Base-by-base conservation (phyloP, 2,113 vertebrate genomes). In the Pseudopipra pipra region DNA sequence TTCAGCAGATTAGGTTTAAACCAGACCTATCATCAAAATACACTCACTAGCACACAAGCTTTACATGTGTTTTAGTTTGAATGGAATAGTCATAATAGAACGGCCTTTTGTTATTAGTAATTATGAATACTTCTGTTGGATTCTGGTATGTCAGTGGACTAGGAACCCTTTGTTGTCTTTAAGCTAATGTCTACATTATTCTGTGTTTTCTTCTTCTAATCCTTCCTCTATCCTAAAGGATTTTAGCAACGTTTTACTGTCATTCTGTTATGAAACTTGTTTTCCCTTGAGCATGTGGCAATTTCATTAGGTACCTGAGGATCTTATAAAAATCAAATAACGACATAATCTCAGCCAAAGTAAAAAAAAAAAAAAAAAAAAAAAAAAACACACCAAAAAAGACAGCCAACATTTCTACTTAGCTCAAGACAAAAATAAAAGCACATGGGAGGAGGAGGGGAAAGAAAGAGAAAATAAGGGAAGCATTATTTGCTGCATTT, bases 1-100 rank as follows among this genome's bases (percentile, higher is more conserved):
- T 95, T 80, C 81, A 91, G 81, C 68, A 96, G 93, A 97, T 96
- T 95, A 95, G 85, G 81, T 78, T 95, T 88, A 95, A 94, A 89
- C 76, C 89, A 97, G 96, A 92, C 92, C 95, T 91, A 91, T 91
- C 94, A 92, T 86, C 92, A 93, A 79, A 96, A 93, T 35, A 91
- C 88, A 89, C 73, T 93, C 80, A 11, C 41, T 63, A 85, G 58
- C 46, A 81, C 73, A 89, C 63, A 66, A 59, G 84, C 71, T 95
- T 82, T 94, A 93, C 81, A 93, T 61, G 51, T 80, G 84, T 89
- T 96, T 89, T 71, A 75, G 74, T 87, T 91, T 91, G 78, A 93
- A 89, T 51, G 18, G 35, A 73, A 52, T 44, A 84, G 61, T 71
- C 70, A 66, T 59, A 92, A 94, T 27, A 94, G 37, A 73, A 21